A percentile compares a stretch with the other conserved stretches of the same genome.
Conservation (phyloP, 2,888 invertebrate genomes). For the Brachyopa scutellaris region DNA sequence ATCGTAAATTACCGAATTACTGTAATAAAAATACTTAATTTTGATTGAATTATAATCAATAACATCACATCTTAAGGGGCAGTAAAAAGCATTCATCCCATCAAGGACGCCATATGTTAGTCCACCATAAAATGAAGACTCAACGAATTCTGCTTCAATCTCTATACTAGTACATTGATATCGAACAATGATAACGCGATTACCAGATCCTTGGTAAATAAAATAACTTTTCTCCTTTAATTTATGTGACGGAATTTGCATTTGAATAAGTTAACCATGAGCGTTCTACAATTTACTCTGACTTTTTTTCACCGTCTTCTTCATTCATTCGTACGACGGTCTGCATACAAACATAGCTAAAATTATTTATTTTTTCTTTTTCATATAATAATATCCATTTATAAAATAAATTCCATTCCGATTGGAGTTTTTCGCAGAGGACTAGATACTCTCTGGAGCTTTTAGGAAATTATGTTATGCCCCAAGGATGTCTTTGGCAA, state of each 20-base stretch:
- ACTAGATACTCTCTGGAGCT: no score
- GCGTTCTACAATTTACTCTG: slow-evolving; percentile 24
- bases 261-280: slow-evolving; percentile 49
- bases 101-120: background rate
- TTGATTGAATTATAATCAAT: slow-evolving; percentile 3
- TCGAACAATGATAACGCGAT: slow-evolving; percentile 25
- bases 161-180: no score
- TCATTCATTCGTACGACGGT: no score
- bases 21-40: slow-evolving; percentile 4
- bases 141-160: no score
- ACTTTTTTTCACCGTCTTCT: no score
- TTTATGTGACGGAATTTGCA: slow-evolving; percentile 61
- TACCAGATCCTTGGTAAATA: slow-evolving; percentile 1
- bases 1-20: background rate
- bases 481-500: slow-evolving; percentile 17
- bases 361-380: background rate
- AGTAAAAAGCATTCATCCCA: background rate
- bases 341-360: no score
- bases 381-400: slow-evolving; percentile 15
- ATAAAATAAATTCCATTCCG: slow-evolving; percentile 21
- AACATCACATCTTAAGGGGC: background rate
- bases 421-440: slow-evolving; percentile 4
- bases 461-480: slow-evolving; percentile 2
- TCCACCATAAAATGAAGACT: no score
- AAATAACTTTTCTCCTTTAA: no score